Evolutionary conservation across 2,888 invertebrate species (phyloP).

Genomic region (Andricus quercusramuli): DNA sequence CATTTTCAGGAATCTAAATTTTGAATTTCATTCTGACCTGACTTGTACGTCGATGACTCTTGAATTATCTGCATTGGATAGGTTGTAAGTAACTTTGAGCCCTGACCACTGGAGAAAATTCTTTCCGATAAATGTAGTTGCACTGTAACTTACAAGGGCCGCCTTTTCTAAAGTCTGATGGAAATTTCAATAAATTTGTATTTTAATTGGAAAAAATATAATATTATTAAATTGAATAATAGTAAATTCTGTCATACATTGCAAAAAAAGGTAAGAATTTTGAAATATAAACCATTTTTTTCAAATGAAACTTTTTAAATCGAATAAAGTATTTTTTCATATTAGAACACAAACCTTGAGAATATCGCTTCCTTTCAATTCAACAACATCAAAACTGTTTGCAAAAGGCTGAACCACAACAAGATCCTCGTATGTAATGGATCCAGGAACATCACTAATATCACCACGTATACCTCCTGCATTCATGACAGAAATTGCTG

Average conservation of each 20-base stretch:
- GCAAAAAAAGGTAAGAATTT: no score
- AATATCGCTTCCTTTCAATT: conserved; percentile 84
- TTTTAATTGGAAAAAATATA: neutral
- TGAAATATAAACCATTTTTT: no score
- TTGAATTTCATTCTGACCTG: conserved; percentile 56
- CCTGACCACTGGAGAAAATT: conserved; percentile 65
- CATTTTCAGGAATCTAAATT: neutral
- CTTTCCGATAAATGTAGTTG: conserved; percentile 5
- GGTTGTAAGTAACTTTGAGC: conserved; percentile 64
- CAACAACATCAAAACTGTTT: conserved; percentile 86
- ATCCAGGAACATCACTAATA: conserved; percentile 80
- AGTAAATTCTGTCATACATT: no score
- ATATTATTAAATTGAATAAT: neutral
- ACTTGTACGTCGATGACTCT: conserved; percentile 63
- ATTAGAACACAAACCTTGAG: conserved; percentile 57
- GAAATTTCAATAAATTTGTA: no score
- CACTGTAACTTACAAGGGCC: neutral
- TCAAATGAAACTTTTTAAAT: no score
- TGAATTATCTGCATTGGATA: conserved; percentile 48
- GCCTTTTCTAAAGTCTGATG: neutral
- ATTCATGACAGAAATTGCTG: conserved; percentile 85
- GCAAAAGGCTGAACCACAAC: conserved; percentile 88
- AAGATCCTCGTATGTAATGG: conserved; percentile 85
- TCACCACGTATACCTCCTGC: conserved; percentile 86
- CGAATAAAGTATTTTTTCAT: no score